A percentile compares a stretch with the other conserved stretches of the same genome.
Evolutionary conservation across 2,113 vertebrate species (phyloP).

Genomic region (Aldabrachelys gigantea): DNA sequence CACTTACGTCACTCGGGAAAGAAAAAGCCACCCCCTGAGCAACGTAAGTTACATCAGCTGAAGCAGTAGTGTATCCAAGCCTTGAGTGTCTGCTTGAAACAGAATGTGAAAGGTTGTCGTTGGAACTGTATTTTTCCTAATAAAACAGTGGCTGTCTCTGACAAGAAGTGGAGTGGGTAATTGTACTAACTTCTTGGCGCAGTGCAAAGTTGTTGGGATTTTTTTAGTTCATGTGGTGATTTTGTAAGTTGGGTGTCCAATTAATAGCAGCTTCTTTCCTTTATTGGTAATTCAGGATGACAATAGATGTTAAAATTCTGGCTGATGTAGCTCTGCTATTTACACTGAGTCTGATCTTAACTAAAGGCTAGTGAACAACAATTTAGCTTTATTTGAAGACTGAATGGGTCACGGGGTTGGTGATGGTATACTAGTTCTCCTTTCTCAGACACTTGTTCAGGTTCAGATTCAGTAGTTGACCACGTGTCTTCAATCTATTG

Average conservation of each 20-base stretch:
- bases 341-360: background rate
- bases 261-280: background rate
- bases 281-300: accelerated
- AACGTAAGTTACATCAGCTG: no score
- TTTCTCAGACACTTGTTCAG: background rate
- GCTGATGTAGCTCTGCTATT: accelerated
- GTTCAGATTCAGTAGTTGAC: background rate
- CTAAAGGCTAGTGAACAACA: accelerated
- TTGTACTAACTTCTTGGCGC: background rate
- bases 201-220: background rate
- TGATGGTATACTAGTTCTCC: background rate
- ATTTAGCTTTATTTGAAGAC: background rate
- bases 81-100: background rate
- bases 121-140: slow-evolving; percentile 16
- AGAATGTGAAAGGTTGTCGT: background rate
- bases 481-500: accelerated
- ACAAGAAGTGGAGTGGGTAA: background rate
- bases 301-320: background rate
- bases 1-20: no score
- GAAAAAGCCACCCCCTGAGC: no score
- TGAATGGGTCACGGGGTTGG: background rate
- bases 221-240: accelerated
- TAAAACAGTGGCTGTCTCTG: background rate
- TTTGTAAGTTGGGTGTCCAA: accelerated
- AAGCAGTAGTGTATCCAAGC: no score